These are phyloP conservation scores for Ammodytes marinus DNA, from an alignment of 2,113 vertebrate genomes.

Conservation along the genomic window DNA sequence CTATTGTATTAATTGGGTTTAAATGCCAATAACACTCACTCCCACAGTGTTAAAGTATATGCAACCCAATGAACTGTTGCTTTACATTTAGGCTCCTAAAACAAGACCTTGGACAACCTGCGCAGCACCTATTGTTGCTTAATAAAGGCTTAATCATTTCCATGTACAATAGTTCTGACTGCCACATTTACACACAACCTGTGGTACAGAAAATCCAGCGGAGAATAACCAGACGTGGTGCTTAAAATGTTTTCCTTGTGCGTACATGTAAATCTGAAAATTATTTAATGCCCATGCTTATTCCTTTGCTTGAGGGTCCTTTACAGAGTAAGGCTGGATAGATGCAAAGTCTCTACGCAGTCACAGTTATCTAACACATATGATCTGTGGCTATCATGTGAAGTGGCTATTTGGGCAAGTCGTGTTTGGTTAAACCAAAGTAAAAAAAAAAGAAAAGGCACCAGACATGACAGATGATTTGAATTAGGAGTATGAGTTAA, in stretches of 20 bases:
- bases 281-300: constrained; percentile 38
- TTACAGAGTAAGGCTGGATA: neutral
- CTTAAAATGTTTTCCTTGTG: constrained; percentile 7
- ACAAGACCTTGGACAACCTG: constrained; percentile 30
- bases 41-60: neutral
- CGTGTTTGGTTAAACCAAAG: neutral
- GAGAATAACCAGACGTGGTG: constrained; percentile 1
- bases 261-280: constrained; percentile 33
- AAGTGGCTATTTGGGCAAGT: neutral
- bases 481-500: constrained; percentile 33
- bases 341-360: neutral
- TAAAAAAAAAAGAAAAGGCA: neutral
- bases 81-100: constrained; percentile 23
- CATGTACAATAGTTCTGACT: constrained; percentile 10
- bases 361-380: neutral
- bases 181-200: constrained; percentile 13
- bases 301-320: constrained; percentile 20
- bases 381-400: neutral
- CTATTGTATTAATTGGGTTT: neutral
- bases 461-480: constrained; percentile 13
- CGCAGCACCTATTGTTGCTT: constrained; percentile 13
- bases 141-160: constrained; percentile 42
- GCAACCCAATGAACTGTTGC: constrained; percentile 21
- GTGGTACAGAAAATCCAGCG: neutral
- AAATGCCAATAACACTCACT: neutral